These are phyloP conservation scores for Coregonus clupeaformis DNA, from an alignment of 2,113 vertebrate species.

Conservation along the genomic window DNA sequence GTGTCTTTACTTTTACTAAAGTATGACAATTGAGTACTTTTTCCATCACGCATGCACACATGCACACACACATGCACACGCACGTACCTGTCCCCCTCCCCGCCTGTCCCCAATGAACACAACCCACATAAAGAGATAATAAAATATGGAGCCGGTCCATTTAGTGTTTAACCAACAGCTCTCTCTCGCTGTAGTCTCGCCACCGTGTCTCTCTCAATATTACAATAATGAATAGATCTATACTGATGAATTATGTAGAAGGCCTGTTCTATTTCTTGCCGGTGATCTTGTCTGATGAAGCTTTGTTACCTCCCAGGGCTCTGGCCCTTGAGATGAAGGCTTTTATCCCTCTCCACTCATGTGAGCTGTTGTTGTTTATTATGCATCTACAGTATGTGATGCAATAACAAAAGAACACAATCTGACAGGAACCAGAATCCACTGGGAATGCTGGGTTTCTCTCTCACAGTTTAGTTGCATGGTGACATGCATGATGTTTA, in stretches of 20 bases:
- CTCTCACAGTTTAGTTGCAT: not conserved
- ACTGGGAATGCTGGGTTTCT: not conserved
- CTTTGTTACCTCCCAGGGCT: not conserved
- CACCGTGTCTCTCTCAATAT: conserved; percentile 11
- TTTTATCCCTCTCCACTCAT: not conserved
- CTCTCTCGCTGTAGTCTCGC: too few relatives aligned
- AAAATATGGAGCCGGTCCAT: too few relatives aligned
- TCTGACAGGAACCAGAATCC: not conserved
- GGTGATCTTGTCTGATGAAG: conserved; percentile 25
- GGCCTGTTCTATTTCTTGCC: conserved; percentile 2
- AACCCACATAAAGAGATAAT: too few relatives aligned
- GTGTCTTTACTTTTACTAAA: too few relatives aligned
- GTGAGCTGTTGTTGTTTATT: conserved; percentile 5
- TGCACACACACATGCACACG: too few relatives aligned
- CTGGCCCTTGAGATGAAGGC: conserved; percentile 10
- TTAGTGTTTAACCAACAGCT: too few relatives aligned
- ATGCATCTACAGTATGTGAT: not conserved
- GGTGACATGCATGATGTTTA: too few relatives aligned
- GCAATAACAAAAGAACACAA: not conserved
- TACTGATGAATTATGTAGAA: conserved; percentile 51
- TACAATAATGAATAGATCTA: conserved; percentile 37
- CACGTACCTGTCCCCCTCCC: too few relatives aligned
- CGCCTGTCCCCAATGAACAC: too few relatives aligned
- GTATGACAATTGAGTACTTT: too few relatives aligned
- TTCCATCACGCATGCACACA: too few relatives aligned